These are phyloP conservation scores for Papilio polytes DNA, from an alignment of 1,140 invertebrate species.

Conservation along the genomic window DNA sequence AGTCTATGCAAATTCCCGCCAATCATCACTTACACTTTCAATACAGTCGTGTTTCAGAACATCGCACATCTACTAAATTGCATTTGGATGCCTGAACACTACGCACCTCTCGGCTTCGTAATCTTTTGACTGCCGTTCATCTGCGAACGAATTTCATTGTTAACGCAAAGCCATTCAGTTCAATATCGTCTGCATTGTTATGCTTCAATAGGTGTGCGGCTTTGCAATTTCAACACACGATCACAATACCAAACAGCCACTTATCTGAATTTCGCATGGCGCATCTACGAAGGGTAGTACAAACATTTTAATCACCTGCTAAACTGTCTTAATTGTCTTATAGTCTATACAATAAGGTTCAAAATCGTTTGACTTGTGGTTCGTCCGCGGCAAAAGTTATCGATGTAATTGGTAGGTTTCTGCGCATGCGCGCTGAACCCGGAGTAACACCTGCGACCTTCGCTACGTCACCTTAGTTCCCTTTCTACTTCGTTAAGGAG, in stretches of 20 bases:
- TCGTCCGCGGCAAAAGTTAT: constrained; percentile 42
- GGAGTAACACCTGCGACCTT: constrained; percentile 59
- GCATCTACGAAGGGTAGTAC: constrained; percentile 55
- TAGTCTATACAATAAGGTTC: constrained; percentile 41
- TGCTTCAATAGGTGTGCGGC: constrained; percentile 13
- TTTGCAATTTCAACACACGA: constrained; percentile 43
- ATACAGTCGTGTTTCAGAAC: background rate
- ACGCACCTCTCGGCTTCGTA: constrained; percentile 4
- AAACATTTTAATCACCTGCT: constrained; percentile 32
- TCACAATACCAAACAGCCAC: constrained; percentile 48
- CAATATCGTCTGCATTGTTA: constrained; percentile 6
- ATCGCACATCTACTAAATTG: background rate
- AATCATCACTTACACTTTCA: constrained; percentile 21
- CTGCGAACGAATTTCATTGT: background rate
- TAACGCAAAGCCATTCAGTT: constrained; percentile 25
- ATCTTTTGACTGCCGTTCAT: constrained; percentile 15
- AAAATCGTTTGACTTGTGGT: constrained; percentile 43
- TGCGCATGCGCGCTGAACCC: constrained; percentile 68
- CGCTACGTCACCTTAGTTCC: constrained; percentile 44
- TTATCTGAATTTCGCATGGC: constrained; percentile 69
- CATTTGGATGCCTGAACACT: constrained; percentile 13
- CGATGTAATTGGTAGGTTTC: constrained; percentile 46
- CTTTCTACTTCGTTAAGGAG: constrained; percentile 39
- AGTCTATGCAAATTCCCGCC: background rate
- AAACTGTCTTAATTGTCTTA: constrained; percentile 36